Evolutionary conservation across 2,888 invertebrate species (phyloP).

Genomic region (Lamellibrachia columna): DNA sequence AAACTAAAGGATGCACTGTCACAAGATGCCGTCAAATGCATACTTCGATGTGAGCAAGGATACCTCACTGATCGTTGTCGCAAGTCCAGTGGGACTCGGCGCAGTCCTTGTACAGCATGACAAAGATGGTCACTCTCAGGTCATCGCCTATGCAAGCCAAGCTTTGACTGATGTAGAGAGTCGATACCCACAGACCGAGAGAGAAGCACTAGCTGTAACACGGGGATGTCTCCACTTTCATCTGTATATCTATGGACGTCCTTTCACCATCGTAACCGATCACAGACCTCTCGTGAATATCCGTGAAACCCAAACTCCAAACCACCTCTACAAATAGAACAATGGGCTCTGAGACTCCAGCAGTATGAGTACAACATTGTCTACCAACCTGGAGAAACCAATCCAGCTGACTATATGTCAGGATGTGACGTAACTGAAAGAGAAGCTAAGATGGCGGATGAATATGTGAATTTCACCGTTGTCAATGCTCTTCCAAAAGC

Average conservation of each 20-base stretch:
- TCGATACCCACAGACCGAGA: slow-evolving; percentile 49
- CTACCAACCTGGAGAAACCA: slow-evolving; percentile 40
- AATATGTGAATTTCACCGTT: too few relatives aligned
- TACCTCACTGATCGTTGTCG: slow-evolving; percentile 33
- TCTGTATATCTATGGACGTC: slow-evolving; percentile 46
- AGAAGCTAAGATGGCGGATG: too few relatives aligned
- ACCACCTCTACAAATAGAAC: slow-evolving; percentile 46
- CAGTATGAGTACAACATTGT: too few relatives aligned
- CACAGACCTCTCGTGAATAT: slow-evolving; percentile 50
- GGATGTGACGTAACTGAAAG: too few relatives aligned
- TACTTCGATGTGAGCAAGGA: neutral
- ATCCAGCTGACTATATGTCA: slow-evolving; percentile 46
- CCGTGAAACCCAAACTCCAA: slow-evolving; percentile 45
- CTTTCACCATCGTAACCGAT: slow-evolving; percentile 48
- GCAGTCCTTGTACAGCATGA: slow-evolving; percentile 23
- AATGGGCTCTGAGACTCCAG: slow-evolving; percentile 41
- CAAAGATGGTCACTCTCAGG: neutral
- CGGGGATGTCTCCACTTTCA: slow-evolving; percentile 52
- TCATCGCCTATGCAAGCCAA: slow-evolving; percentile 42
- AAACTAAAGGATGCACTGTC: neutral
- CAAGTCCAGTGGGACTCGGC: slow-evolving; percentile 43
- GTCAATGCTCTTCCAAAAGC: slow-evolving; percentile 40
- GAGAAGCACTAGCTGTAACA: slow-evolving; percentile 40
- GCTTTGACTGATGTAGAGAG: slow-evolving; percentile 43
- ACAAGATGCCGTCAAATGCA: neutral